Percentiles rank a stretch among this genome's conserved stretches.
Evolutionary conservation across 2,113 vertebrate genomes (phyloP).

Genomic region (rabbit (Oryctolagus cuniculus)): DNA sequence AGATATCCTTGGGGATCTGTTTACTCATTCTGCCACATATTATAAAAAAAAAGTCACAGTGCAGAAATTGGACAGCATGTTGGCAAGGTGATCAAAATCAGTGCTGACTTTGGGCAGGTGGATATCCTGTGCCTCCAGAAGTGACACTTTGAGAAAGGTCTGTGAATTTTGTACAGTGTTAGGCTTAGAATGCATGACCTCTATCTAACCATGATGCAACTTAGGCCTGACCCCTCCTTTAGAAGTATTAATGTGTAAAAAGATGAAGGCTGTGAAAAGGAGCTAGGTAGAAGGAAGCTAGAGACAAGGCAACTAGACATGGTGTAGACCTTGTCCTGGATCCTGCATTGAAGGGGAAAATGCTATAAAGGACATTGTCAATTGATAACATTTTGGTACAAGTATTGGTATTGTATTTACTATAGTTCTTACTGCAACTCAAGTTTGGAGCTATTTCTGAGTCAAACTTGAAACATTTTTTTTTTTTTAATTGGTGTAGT

Average conservation of each 20-base stretch:
- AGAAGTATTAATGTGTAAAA: background rate
- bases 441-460: slow-evolving; percentile 1
- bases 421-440: background rate
- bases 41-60: background rate
- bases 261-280: background rate
- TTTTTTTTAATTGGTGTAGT: background rate
- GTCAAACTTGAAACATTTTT: background rate
- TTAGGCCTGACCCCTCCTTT: background rate
- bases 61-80: background rate
- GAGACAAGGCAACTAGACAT: background rate
- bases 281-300: slow-evolving; percentile 27
- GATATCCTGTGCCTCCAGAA: background rate
- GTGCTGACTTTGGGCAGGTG: background rate
- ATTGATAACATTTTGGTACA: background rate
- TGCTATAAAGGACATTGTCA: background rate
- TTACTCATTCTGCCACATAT: background rate
- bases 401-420: background rate
- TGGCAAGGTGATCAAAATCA: background rate
- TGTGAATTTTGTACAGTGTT: background rate
- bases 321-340: background rate
- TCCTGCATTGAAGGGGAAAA: background rate
- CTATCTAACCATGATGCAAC: background rate
- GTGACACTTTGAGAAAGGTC: background rate
- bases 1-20: background rate
- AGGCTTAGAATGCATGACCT: background rate